Base-by-base conservation (phyloP, 2,888 invertebrate genomes). In the Thymelicus sylvestris region DNA sequence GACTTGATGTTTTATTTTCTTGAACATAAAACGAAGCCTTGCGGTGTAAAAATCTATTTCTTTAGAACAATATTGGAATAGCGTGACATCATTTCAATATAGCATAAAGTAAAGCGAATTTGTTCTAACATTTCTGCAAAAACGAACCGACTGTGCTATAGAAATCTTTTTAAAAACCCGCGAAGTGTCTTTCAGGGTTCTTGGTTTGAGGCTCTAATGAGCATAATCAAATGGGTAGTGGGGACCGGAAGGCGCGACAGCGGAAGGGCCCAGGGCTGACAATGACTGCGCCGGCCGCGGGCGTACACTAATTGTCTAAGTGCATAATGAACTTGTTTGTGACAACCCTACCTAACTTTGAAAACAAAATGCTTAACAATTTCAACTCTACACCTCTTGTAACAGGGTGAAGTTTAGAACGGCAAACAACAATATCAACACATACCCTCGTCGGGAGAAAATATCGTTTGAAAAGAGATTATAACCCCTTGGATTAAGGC, bases 251-350 rank as follows among this genome's bases (percentile, higher is more conserved):
- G 84, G 85, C 84, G 82, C 81, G 76, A 83, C 82, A 79, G 82
- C 88, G 91, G 91, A 90, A 91, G 77, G 81, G 86, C 89, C 82
- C 80, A 83, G 83, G 87, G 89, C 83, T 83, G 83, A 84, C 84
- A 85, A 82, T 83, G 85, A 79, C 80, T 73, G 76, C 78, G 78
- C 77, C 76, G 78, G 82, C 89, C 83, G 80, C 84, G 75, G 83
- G 91, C 88, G 85, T 91, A 91, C 92, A 92, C 87, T 92, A 91
- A 92, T 92, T 92, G 91, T 92, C 87, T 92, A 92, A 92, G 92
- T 92, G 91, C 85, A 91, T 92, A 92, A 92, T 91, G 86, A 92
- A 91, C 91, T 91, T 91, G 84, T 91, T 88, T 85, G 84, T 81
- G 83, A 83, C 87, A 89, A 83, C 90, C 89, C 87, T 90, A 82